phyloP scores from a whole-genome alignment of 2,113 vertebrate species.

The Nerophis lumbriciformis region DNA sequence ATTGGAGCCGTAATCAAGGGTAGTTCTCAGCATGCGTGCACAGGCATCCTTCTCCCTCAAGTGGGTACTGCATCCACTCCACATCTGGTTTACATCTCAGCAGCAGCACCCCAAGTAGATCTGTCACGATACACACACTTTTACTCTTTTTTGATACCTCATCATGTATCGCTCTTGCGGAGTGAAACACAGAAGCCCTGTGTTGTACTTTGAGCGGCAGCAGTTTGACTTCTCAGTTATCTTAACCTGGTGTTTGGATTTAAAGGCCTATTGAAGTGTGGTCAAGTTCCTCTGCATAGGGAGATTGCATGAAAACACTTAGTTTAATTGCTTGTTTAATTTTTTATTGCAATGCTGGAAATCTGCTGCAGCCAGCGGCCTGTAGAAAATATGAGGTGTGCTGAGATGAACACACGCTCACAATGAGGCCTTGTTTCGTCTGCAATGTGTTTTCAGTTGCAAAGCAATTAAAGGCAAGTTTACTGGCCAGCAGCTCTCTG shows the following conservation, averaged over 20 bases:
- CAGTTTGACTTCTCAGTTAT: constrained; percentile 27
- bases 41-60: constrained; percentile 33
- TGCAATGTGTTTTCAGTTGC: constrained; percentile 65
- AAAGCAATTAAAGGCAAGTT: constrained; percentile 69
- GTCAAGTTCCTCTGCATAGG: constrained; percentile 26
- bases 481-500: constrained; percentile 55
- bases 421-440: constrained; percentile 70
- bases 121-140: constrained; percentile 31
- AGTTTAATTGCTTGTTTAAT: constrained; percentile 49
- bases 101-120: constrained; percentile 44
- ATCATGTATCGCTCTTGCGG: constrained; percentile 22
- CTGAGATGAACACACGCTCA: constrained; percentile 57
- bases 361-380: constrained; percentile 34
- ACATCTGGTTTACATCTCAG: constrained; percentile 70
- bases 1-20: constrained; percentile 58
- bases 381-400: constrained; percentile 64
- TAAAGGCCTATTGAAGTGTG: constrained; percentile 8
- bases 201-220: constrained; percentile 34
- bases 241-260: constrained; percentile 15
- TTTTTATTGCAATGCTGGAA: constrained; percentile 57
- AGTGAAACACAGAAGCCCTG: constrained; percentile 46
- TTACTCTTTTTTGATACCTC: constrained; percentile 40
- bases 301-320: constrained; percentile 44
- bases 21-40: constrained; percentile 29
- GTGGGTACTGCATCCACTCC: constrained; percentile 54